A percentile compares a stretch with the other conserved stretches of the same genome.
Conservation (phyloP, 2,888 invertebrate genomes). For the Epistrophella euchroma region DNA sequence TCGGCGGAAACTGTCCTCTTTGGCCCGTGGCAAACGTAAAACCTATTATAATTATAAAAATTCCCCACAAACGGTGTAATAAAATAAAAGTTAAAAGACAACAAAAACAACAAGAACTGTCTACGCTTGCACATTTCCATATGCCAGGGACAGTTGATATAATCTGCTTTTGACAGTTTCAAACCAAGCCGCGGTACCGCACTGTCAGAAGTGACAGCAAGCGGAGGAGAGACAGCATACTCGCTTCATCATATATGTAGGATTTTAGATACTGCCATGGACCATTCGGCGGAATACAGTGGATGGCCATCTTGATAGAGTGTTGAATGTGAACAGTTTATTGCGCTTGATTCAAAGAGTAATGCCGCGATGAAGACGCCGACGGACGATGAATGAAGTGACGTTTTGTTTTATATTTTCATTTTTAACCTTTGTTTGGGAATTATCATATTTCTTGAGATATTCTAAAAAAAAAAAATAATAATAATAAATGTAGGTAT, state of each 20-base stretch:
- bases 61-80: conserved; percentile 52
- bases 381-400: conserved; percentile 69
- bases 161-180: conserved; percentile 69
- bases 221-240: conserved; percentile 39
- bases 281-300: conserved; percentile 72
- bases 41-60: conserved; percentile 76
- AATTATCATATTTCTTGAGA: conserved; percentile 51
- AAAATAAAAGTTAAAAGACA: conserved; percentile 44
- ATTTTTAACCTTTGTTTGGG: conserved; percentile 56
- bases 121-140: conserved; percentile 68
- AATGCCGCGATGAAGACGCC: conserved; percentile 51
- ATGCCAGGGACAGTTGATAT: conserved; percentile 60
- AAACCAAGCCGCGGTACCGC: conserved; percentile 49
- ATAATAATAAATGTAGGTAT: neutral
- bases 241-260: neutral
- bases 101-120: conserved; percentile 14
- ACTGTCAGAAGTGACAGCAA: conserved; percentile 60
- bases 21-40: conserved; percentile 82
- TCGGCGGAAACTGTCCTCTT: conserved; percentile 73
- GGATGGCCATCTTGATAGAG: conserved; percentile 76
- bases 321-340: conserved; percentile 76
- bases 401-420: conserved; percentile 68
- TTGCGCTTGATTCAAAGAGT: conserved; percentile 75
- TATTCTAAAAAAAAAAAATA: conserved; percentile 23
- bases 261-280: conserved; percentile 30